These are phyloP conservation scores for Phacellophora camtschatica DNA, from an alignment of 30 jellyfish, hydroid and myxozoan genomes.

Conservation along the genomic window DNA sequence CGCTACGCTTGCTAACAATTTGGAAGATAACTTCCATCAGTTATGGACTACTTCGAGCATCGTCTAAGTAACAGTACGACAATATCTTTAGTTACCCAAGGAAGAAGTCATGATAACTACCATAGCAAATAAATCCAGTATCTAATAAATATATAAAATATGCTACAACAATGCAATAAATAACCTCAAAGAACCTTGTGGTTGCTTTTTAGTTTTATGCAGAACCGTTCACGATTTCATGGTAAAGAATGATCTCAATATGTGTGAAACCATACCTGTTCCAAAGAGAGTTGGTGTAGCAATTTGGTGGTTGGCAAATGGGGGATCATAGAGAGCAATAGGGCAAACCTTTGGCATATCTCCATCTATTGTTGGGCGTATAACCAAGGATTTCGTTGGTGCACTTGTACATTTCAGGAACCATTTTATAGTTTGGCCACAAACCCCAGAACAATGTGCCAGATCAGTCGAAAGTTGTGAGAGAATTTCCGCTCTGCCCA, in stretches of 20 bases:
- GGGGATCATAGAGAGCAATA: conserved; percentile 20
- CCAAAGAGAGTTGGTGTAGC: conserved; percentile 15
- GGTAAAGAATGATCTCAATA: background rate
- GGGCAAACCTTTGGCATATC: conserved; percentile 39
- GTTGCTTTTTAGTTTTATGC: background rate
- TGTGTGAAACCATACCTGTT: background rate
- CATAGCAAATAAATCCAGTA: too few relatives aligned
- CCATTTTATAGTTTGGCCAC: background rate
- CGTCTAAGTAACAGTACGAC: too few relatives aligned
- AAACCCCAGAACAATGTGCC: background rate
- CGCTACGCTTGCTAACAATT: too few relatives aligned
- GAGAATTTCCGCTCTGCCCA: background rate
- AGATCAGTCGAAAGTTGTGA: background rate
- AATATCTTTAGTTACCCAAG: too few relatives aligned
- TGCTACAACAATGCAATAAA: too few relatives aligned
- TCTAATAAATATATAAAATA: too few relatives aligned
- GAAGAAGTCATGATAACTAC: too few relatives aligned
- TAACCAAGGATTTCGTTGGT: conserved; percentile 30
- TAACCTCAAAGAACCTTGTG: too few relatives aligned
- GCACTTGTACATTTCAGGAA: background rate
- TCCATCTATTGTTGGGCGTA: conserved; percentile 1
- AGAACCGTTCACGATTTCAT: background rate
- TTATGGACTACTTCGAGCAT: too few relatives aligned
- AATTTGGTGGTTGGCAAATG: conserved; percentile 19
- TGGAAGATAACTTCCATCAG: too few relatives aligned